Evolutionary conservation across 2,797 vertebrate genomes (phyloP), one percentile per base, ranked within the genome.

Genomic region (Anguilla megastoma): DNA sequence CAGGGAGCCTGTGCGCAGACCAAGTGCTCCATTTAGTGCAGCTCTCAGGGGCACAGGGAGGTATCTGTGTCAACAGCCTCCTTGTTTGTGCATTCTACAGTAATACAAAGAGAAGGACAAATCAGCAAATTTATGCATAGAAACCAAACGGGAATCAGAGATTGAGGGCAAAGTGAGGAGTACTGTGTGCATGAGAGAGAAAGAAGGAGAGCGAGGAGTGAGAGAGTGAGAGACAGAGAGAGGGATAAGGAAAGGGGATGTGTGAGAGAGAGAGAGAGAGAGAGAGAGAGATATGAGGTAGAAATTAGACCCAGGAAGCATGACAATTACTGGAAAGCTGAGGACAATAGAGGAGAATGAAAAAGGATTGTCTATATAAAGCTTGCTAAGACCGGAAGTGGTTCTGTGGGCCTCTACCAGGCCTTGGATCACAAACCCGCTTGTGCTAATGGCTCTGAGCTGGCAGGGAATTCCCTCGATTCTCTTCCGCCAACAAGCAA

Each of bases 331-430:
- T 18, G 66, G 87, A 88, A 41, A 33, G 60, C 69, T 87, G 86
- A 88, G 85, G 82, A 88, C 89, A 88, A 87, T 90, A 80, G 91
- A 92, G 88, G 88, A 87, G 89, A 90, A 89, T 88, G 89, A 92
- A 93, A 94, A 92, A 89, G 89, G 91, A 94, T 91, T 92, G 89
- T 90, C 93, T 94, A 94, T 93, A 93, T 92, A 94, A 94, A 94
- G 91, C 90, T 90, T n/a, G 4, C 87, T 93, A 94, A 87, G 56
- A 82, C 89, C 79, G 86, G 82, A 86, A 87, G 86, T 82, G 7
- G 54, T 86, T 80, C 94, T 58, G 85, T 83, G 69, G 83, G 89
- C 89, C 89, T 80, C 89, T 90, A 89, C 88, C 90, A 89, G 82
- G 91, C 92, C 92, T 90, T 90, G 92, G 93, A 52, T 54, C 50